Conservation (phyloP, 2,113 vertebrate genomes). For the Protobothrops flavoviridis region DNA sequence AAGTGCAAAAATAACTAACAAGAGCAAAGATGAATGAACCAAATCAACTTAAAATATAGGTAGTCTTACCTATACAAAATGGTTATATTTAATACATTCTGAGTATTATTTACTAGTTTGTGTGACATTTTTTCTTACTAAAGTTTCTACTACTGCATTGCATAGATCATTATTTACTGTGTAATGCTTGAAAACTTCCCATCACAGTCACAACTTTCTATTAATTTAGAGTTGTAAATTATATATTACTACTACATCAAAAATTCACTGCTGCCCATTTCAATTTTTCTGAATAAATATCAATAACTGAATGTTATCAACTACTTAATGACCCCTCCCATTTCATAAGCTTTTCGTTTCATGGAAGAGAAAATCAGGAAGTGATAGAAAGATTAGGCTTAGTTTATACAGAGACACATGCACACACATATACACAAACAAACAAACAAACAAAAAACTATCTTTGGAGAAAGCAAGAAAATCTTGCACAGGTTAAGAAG, state of each 20-base stretch:
- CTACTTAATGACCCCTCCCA: neutral
- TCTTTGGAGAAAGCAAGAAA: neutral
- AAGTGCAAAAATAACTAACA: conserved; percentile 31
- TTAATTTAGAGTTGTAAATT: conserved; percentile 47
- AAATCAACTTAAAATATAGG: conserved; percentile 38
- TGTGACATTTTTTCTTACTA: conserved; percentile 18
- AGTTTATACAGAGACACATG: neutral
- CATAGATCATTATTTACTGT: conserved; percentile 12
- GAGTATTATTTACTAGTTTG: conserved; percentile 35
- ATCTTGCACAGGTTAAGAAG: neutral
- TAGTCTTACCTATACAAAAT: neutral
- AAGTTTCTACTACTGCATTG: neutral
- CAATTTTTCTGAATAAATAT: neutral
- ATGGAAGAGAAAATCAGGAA: neutral
- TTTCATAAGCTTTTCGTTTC: neutral
- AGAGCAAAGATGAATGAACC: conserved; percentile 28
- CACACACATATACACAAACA: too few relatives aligned
- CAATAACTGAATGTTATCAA: neutral
- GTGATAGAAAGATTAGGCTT: neutral
- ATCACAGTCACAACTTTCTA: conserved; percentile 34
- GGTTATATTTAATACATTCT: neutral
- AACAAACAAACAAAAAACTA: too few relatives aligned
- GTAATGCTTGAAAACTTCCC: neutral
- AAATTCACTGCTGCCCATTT: neutral
- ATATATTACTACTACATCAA: neutral